A percentile compares a stretch with the other conserved stretches of the same genome.
phyloP scores from a whole-genome alignment of 2,888 invertebrate genomes.

The Ichneumoninae sp. region DNA sequence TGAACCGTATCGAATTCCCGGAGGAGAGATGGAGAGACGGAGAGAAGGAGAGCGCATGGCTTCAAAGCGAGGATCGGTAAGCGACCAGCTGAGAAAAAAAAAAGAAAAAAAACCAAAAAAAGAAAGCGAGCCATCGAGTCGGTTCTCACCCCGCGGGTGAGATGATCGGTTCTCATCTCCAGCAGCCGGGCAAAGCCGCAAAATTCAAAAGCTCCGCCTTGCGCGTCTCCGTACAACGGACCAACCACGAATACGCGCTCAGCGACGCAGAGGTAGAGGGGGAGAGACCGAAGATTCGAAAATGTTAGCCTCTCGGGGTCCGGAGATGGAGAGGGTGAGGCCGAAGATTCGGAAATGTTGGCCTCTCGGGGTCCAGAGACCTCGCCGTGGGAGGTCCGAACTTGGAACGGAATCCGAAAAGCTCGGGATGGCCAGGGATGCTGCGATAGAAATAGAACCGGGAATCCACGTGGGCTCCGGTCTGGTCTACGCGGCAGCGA shows the following conservation, averaged over 20 bases:
- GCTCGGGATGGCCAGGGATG: background rate
- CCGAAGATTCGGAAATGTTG: conserved; percentile 15
- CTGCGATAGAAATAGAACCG: conserved; percentile 12
- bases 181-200: conserved; percentile 4
- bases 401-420: conserved; percentile 13
- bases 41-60: conserved; percentile 4
- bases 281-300: background rate
- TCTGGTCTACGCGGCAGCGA: background rate
- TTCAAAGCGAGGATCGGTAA: conserved; percentile 15
- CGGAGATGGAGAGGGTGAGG: background rate
- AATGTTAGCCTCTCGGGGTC: background rate
- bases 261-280: background rate
- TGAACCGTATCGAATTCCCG: conserved; percentile 65
- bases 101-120: background rate
- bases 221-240: background rate
- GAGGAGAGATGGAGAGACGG: conserved; percentile 49
- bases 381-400: conserved; percentile 37
- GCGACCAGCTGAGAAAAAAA: background rate
- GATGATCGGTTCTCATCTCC: conserved; percentile 54
- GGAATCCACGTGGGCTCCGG: conserved; percentile 9
- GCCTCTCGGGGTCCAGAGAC: conserved; percentile 23
- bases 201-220: conserved; percentile 15
- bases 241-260: background rate
- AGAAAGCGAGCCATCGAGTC: background rate
- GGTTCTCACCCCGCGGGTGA: conserved; percentile 25